A percentile compares a stretch with the other conserved stretches of the same genome.
Evolutionary conservation across 1,140 invertebrate species (phyloP).

Genomic region (Trypoxylus dichotomus): DNA sequence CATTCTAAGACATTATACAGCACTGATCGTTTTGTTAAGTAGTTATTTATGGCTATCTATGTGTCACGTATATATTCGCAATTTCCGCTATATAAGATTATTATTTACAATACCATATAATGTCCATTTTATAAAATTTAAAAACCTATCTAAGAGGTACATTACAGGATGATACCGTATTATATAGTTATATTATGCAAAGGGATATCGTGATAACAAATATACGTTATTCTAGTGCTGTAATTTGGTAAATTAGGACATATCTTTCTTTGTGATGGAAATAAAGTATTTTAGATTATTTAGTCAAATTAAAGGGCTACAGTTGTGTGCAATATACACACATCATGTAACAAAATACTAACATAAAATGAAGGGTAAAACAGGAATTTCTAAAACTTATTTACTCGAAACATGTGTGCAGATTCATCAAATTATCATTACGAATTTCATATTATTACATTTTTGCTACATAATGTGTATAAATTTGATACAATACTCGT

Average conservation of each 20-base stretch:
- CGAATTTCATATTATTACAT: neutral
- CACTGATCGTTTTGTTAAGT: neutral
- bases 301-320: neutral
- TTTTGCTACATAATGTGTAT: neutral
- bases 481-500: neutral
- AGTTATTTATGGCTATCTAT: neutral
- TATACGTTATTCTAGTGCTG: neutral
- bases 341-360: neutral
- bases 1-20: conserved; percentile 5
- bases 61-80: neutral
- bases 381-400: too few species aligned
- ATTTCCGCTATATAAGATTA: neutral
- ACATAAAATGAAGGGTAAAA: neutral
- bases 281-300: neutral
- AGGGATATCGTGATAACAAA: neutral
- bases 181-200: neutral
- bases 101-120: conserved; percentile 19
- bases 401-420: too few species aligned
- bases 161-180: conserved; percentile 1
- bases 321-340: neutral
- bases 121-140: conserved; percentile 12
- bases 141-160: conserved; percentile 21
- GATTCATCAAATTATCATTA: too few species aligned
- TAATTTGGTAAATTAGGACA: neutral
- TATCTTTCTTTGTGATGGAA: neutral